Evolutionary conservation across 2,113 vertebrate genomes (phyloP), one percentile per base, ranked within the genome.

Genomic region (Calonectris borealis): DNA sequence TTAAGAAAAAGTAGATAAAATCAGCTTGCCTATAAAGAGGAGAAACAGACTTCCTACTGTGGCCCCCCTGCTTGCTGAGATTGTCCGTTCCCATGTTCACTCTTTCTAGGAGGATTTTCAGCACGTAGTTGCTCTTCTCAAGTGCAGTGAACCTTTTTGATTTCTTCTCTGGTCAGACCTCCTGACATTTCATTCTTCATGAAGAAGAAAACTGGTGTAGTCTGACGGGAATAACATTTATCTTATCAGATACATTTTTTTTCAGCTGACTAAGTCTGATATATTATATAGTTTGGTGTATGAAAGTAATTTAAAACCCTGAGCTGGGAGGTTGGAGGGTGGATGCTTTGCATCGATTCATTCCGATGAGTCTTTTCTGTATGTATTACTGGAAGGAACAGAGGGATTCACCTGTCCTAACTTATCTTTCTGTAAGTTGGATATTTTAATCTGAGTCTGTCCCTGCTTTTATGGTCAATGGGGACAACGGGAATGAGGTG

Each of bases 371-470:
- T 93, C 57, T 58, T 83, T 57, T 83, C 87, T 83, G 6, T 70
- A 2, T 79, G 62, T 83, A 7, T 91, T 96, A 71, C 80, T 81
- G 80, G 57, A 86, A 94, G 77, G 57, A 96, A 19, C 31, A 68
- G 83, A 82, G 48, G 44, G 51, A 89, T 95, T 96, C 91, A 94
- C 94, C 86, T 96, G 86, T 88, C 48, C 55, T 91, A 78, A 81
- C 14, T 93, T 90, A 40, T 16, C 80, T 94, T 55, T 91, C 77
- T 68, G 5, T 44, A 78, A 79, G 0, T 36, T 84, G 36, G 72
- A 42, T 96, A 84, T 96, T 94, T 94, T 93, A 82, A 82, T 96
- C 86, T 68, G 68, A 42, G 36, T 81, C 55, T 94, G 46, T 78
- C 51, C 57, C 1, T 86, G 52, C 51, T 89, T 84, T 72, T 84